Percentiles rank a stretch among this genome's conserved stretches.
These are phyloP conservation scores for Halcyon senegalensis DNA, from an alignment of 2,113 vertebrate species.

Conservation along the genomic window DNA sequence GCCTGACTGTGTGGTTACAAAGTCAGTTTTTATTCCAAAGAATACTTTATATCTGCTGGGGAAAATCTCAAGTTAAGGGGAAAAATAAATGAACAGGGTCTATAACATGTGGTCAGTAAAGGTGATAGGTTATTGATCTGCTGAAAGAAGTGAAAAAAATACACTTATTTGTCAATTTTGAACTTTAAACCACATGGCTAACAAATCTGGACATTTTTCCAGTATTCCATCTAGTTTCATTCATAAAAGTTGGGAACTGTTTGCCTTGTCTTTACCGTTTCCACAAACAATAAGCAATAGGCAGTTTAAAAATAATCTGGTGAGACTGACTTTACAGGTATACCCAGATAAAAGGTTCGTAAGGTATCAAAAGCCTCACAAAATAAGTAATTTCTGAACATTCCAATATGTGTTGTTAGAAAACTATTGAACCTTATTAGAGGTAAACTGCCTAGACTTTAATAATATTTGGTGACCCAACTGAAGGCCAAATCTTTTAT, in stretches of 20 bases:
- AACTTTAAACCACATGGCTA: neutral
- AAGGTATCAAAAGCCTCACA: neutral
- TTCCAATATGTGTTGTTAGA: neutral
- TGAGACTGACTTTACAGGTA: neutral
- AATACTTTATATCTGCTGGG: neutral
- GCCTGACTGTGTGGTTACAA: neutral
- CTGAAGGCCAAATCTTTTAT: neutral
- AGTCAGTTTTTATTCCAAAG: neutral
- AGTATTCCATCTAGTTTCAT: slow-evolving; percentile 10
- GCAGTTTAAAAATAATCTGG: neutral
- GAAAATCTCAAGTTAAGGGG: neutral
- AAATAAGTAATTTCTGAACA: neutral
- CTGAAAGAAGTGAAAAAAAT: neutral
- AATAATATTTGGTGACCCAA: neutral
- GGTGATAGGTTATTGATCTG: neutral
- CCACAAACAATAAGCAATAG: neutral
- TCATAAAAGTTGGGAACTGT: slow-evolving; percentile 32
- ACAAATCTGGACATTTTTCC: neutral
- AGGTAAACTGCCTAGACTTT: neutral
- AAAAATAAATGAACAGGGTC: neutral
- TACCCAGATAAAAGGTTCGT: neutral
- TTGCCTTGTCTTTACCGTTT: neutral
- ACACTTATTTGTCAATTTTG: neutral
- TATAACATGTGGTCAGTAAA: neutral
- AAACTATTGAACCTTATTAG: neutral